Percentiles rank a stretch among this genome's conserved stretches.
These are phyloP conservation scores for Pardalotus punctatus DNA, from an alignment of 2,113 vertebrate species.

Conservation along the genomic window DNA sequence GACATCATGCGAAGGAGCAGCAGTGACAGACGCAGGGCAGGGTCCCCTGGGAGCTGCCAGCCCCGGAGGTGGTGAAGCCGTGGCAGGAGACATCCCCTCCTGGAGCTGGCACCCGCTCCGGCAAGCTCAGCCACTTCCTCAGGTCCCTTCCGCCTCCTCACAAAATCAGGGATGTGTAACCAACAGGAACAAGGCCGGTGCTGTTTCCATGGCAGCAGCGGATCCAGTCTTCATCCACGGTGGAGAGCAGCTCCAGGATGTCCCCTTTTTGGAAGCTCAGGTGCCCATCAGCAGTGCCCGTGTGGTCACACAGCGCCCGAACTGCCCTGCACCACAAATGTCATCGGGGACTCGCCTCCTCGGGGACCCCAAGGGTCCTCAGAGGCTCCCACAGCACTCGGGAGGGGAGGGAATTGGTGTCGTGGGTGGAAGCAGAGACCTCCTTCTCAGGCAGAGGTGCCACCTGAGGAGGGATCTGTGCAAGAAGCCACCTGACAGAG, in stretches of 20 bases:
- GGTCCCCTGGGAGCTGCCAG: not conserved
- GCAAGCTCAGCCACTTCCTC: not conserved
- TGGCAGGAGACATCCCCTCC: not conserved
- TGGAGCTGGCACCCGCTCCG: not conserved
- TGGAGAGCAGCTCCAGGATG: slow-evolving; percentile 82
- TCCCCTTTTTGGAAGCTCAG: slow-evolving; percentile 91
- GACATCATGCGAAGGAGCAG: not conserved
- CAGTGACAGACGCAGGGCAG: not conserved
- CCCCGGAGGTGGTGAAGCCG: not conserved
- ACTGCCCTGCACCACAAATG: slow-evolving; percentile 73
- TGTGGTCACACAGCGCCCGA: slow-evolving; percentile 87
- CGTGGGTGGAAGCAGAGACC: rapidly evolving
- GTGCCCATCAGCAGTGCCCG: slow-evolving; percentile 65
- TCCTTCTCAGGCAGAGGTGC: not conserved
- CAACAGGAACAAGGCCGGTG: slow-evolving; percentile 87
- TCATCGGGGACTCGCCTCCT: rapidly evolving
- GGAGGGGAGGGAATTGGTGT: not conserved
- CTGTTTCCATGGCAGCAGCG: slow-evolving; percentile 83
- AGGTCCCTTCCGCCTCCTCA: slow-evolving; percentile 8
- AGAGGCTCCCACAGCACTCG: rapidly evolving
- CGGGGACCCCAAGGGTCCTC: rapidly evolving
- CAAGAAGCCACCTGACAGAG: not conserved
- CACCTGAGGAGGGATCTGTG: rapidly evolving
- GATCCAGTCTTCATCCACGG: slow-evolving; percentile 93
- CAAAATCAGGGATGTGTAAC: slow-evolving; percentile 91